Evolutionary conservation across 2,113 vertebrate species (phyloP).

Genomic region (Plotosus lineatus): DNA sequence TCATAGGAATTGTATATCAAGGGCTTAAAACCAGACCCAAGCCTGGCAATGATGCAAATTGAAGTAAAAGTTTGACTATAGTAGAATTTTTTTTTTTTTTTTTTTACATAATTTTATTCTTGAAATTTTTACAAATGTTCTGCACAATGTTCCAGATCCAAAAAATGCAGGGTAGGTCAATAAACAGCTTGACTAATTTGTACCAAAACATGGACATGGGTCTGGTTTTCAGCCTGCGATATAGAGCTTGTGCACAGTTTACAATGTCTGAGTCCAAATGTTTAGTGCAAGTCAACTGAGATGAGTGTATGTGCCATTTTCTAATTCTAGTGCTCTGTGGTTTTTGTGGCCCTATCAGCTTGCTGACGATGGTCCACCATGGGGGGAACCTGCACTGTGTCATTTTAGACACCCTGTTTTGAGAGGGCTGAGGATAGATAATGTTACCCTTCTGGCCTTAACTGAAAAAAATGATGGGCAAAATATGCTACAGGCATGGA

Average conservation of each 20-base stretch:
- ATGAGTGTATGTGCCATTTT: constrained; percentile 16
- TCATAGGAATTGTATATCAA: no score
- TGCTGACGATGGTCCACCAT: constrained; percentile 38
- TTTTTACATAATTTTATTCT: no score
- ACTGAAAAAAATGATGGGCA: constrained; percentile 3
- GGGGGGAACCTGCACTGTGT: constrained; percentile 13
- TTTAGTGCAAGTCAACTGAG: constrained; percentile 9
- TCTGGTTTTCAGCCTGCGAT: no score
- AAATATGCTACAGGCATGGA: neutral
- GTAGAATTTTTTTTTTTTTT: no score
- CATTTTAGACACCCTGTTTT: constrained; percentile 38
- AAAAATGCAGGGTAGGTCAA: no score
- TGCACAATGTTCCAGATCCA: no score
- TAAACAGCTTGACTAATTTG: no score
- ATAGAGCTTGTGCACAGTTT: neutral
- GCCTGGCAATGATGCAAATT: no score
- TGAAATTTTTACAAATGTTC: no score
- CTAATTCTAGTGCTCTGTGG: constrained; percentile 47
- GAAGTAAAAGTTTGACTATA: no score
- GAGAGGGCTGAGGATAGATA: constrained; percentile 35
- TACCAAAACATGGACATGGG: no score
- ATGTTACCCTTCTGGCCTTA: constrained; percentile 40
- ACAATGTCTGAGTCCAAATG: neutral
- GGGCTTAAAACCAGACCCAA: no score
- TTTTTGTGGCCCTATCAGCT: constrained; percentile 44